Evolutionary conservation across 2,113 vertebrate species (phyloP).

Genomic region (Corydoras sp.): DNA sequence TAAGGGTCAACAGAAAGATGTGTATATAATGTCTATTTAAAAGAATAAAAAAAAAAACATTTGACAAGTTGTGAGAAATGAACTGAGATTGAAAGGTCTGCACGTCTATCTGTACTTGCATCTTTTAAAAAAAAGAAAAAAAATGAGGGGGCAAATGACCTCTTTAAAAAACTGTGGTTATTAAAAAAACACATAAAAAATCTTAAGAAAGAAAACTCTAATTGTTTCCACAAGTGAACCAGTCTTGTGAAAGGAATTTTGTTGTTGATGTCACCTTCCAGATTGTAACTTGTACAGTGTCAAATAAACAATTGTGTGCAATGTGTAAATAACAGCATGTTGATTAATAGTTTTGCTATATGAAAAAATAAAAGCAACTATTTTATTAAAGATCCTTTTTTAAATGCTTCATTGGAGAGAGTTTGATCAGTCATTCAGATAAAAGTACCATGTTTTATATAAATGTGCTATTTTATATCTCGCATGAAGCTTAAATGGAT

Average conservation of each 20-base stretch:
- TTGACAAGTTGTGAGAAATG: conserved; percentile 56
- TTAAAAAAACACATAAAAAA: conserved; percentile 52
- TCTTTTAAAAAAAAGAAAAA: conserved; percentile 63
- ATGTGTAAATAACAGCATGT: conserved; percentile 81
- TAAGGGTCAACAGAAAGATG: conserved; percentile 39
- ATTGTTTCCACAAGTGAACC: conserved; percentile 63
- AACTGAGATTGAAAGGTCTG: conserved; percentile 63
- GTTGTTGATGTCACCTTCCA: conserved; percentile 77
- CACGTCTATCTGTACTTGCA: conserved; percentile 78
- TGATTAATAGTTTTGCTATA: conserved; percentile 80
- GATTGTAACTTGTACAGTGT: conserved; percentile 79
- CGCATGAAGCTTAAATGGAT: conserved; percentile 15
- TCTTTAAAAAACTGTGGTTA: conserved; percentile 73
- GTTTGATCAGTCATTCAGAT: conserved; percentile 50
- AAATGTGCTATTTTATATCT: conserved; percentile 31
- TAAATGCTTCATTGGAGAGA: conserved; percentile 67
- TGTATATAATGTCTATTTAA: conserved; percentile 38
- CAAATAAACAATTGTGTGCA: conserved; percentile 75
- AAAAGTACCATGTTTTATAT: conserved; percentile 30
- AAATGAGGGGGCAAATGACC: conserved; percentile 54
- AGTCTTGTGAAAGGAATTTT: conserved; percentile 74
- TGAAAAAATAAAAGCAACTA: conserved; percentile 76
- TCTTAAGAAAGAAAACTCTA: conserved; percentile 46
- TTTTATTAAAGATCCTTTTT: conserved; percentile 76
- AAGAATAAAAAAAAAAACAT: conserved; percentile 24